phyloP scores from a whole-genome alignment of 1,140 invertebrate species.

The Macrotrachela quadricornifera region DNA sequence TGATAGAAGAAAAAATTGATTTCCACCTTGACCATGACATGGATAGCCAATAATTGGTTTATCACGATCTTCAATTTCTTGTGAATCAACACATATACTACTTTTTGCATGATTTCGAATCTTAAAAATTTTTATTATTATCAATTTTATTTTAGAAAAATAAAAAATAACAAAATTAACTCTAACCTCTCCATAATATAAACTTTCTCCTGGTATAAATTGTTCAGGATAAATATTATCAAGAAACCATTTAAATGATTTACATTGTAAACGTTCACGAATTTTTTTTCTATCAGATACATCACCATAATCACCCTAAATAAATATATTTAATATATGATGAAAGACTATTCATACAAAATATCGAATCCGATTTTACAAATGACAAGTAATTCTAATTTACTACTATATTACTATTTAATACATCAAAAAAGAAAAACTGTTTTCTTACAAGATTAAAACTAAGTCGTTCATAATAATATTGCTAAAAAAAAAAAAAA shows the following conservation, averaged over 20 bases:
- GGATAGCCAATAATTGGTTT: constrained; percentile 6
- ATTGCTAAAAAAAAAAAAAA: no score
- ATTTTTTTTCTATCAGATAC: constrained; percentile 27
- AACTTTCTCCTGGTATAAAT: constrained; percentile 5
- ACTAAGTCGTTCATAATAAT: constrained; percentile 5
- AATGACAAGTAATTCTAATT: no score
- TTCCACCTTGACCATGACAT: constrained; percentile 7
- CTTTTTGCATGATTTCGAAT: neutral
- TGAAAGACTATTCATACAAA: no score
- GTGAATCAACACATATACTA: constrained; percentile 16
- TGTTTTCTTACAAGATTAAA: neutral
- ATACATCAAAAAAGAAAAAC: neutral
- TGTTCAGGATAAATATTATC: constrained; percentile 61
- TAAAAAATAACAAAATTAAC: constrained; percentile 41
- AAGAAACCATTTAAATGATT: constrained; percentile 89
- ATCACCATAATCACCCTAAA: constrained; percentile 15
- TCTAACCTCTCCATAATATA: constrained; percentile 15
- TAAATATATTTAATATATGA: no score
- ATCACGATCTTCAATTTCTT: constrained; percentile 14
- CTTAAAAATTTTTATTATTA: constrained; percentile 33
- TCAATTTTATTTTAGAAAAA: constrained; percentile 52
- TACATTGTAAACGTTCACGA: constrained; percentile 53
- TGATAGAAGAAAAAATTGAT: constrained; percentile 37
- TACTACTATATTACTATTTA: no score
- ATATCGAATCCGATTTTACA: no score